A percentile compares a stretch with the other conserved stretches of the same genome.
Conservation (phyloP, 2,888 invertebrate species). For the Tetranychus piercei region DNA sequence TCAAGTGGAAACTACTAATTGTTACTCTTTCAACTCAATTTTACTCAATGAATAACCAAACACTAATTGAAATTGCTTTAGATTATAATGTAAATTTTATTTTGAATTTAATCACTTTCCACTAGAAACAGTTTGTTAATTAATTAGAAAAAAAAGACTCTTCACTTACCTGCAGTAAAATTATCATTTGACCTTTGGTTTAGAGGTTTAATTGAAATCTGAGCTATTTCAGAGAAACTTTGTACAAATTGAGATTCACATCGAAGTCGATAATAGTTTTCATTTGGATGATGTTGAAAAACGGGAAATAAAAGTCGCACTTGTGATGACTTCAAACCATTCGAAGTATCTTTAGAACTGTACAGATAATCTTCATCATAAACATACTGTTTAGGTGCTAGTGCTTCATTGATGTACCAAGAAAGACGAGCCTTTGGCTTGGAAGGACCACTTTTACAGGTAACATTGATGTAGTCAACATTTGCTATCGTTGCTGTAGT, state of each 20-base stretch:
- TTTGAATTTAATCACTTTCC: too few species aligned
- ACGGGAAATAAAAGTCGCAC: neutral
- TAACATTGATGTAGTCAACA: conserved; percentile 3
- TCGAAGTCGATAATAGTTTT: neutral
- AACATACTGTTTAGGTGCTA: conserved; percentile 2
- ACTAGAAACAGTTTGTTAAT: neutral
- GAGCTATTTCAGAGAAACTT: neutral
- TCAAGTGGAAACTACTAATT: too few species aligned
- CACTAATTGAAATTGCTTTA: too few species aligned
- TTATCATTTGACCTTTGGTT: neutral
- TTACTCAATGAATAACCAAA: too few species aligned
- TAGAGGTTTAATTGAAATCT: neutral
- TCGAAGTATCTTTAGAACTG: neutral
- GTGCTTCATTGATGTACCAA: neutral
- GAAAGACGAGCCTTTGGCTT: neutral
- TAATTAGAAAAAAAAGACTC: neutral
- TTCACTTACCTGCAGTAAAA: neutral
- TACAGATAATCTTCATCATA: neutral
- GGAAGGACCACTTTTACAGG: conserved; percentile 4
- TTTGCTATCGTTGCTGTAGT: neutral
- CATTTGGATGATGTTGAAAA: neutral
- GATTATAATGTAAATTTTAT: too few species aligned
- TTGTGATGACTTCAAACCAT: neutral
- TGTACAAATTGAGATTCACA: neutral
- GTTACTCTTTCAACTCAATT: too few species aligned